Evolutionary conservation across 2,888 invertebrate genomes (phyloP), one percentile per base, ranked within the genome.

Genomic region (Drosophila trichaetosa): DNA sequence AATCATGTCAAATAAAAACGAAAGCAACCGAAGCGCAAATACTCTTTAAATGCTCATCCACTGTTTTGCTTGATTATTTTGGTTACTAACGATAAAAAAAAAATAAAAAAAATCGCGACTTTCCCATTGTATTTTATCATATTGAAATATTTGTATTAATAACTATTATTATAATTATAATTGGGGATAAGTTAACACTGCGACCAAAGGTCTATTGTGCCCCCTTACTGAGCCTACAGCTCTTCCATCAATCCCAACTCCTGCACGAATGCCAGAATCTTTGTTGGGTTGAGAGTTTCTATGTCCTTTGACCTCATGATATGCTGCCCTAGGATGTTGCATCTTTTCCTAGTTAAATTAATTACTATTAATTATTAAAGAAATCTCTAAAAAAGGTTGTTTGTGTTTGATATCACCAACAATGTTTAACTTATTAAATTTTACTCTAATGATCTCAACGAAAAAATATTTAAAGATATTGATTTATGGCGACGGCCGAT

Each of bases 1-100:
- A 69, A 75, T 42, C 31, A 73, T 73, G 60, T 33, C 38, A 67
- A 79, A 63, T 40, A 16, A 2, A 21, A 48, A 8, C 29, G 7
- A 34, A 51, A 18, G 18, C 31, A 38, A 29, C 54, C 75, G 77
- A 70, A 60, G 29, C 36, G 4, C n/a, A 24, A 53, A 77, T 79
- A 71, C 77, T 21, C 79, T 77, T 49, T 16, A n/a, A 29, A 13
- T n/a, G 2, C n/a, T n/a, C 3, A 10, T 18, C 27, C 11, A 16
- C 3, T 34, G 8, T 34, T n/a, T 13, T 16, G 5, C 4, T 8
- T 7, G 52, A 16, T 52, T 33, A 1, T 33, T 8, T 48, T 48
- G 4, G 0, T 6, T 6, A 40, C 10, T n/a, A n/a, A 27, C 18
- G 2, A 48, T 13, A 7, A 27, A 10, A 6, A 0, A 31, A 10